Conservation (phyloP, 2,797 vertebrate genomes). For the Mus spretus region DNA sequence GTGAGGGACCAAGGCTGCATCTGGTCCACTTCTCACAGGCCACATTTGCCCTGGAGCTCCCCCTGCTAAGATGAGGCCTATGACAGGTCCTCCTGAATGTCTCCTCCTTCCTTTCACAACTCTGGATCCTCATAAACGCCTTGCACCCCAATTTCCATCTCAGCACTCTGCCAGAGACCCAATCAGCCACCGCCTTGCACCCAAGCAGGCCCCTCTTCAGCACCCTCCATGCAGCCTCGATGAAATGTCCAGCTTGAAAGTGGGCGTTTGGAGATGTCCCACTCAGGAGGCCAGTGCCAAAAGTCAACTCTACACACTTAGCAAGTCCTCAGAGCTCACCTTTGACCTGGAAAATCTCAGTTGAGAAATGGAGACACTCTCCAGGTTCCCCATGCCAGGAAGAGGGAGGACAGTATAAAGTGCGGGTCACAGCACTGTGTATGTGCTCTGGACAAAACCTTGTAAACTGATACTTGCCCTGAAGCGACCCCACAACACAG, state of each 20-base stretch:
- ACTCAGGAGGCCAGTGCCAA: background rate
- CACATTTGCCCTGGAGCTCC: background rate
- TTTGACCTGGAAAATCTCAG: background rate
- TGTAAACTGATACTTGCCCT: background rate
- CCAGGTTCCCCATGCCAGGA: no score
- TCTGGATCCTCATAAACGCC: background rate
- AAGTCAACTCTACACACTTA: background rate
- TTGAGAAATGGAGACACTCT: background rate
- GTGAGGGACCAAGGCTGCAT: background rate
- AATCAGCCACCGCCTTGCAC: background rate
- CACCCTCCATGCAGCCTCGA: background rate
- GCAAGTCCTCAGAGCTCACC: background rate
- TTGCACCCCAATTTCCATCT: background rate
- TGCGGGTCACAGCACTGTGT: fast-evolving
- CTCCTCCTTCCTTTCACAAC: background rate
- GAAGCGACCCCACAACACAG: background rate
- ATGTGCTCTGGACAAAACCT: background rate
- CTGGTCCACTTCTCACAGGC: background rate
- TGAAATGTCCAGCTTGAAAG: background rate
- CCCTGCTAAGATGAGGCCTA: background rate
- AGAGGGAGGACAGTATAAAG: background rate
- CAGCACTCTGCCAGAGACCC: background rate
- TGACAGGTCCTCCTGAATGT: background rate
- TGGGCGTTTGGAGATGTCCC: background rate
- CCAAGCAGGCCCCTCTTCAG: background rate